phyloP scores from a whole-genome alignment of 2,888 invertebrate genomes.

The Coenonympha arcania region DNA sequence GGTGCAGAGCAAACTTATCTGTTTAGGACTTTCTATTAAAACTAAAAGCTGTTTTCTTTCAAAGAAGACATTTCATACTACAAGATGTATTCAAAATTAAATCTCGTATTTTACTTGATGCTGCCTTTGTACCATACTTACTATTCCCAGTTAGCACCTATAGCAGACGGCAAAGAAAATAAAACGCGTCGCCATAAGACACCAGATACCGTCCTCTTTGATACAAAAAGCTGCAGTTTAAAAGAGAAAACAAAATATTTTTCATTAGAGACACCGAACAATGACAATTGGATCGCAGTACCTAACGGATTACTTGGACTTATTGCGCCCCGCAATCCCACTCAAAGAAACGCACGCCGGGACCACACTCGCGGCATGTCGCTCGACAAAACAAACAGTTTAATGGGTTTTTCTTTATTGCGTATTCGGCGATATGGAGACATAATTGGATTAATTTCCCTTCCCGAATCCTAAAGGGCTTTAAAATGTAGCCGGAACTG shows the following conservation, averaged over 20 bases:
- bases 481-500: too few species aligned
- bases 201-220: slow-evolving; percentile 31
- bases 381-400: not conserved
- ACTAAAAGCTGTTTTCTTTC: not conserved
- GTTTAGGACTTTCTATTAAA: not conserved
- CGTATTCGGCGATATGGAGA: too few species aligned
- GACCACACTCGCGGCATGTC: not conserved
- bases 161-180: slow-evolving; percentile 15
- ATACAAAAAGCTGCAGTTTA: slow-evolving; percentile 39
- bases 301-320: slow-evolving; percentile 66
- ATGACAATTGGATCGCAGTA: slow-evolving; percentile 64
- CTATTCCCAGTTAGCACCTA: slow-evolving; percentile 7
- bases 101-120: not conserved
- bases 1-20: not conserved
- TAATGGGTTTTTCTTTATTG: too few species aligned
- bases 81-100: too few species aligned
- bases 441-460: too few species aligned
- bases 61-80: not conserved
- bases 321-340: slow-evolving; percentile 59
- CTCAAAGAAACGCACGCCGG: slow-evolving; percentile 25
- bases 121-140: not conserved
- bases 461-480: too few species aligned
- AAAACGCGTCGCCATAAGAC: slow-evolving; percentile 18
- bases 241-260: slow-evolving; percentile 61
- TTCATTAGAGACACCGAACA: slow-evolving; percentile 69